Conservation (phyloP, 2,797 vertebrate species). For the Trematomus bernacchii region DNA sequence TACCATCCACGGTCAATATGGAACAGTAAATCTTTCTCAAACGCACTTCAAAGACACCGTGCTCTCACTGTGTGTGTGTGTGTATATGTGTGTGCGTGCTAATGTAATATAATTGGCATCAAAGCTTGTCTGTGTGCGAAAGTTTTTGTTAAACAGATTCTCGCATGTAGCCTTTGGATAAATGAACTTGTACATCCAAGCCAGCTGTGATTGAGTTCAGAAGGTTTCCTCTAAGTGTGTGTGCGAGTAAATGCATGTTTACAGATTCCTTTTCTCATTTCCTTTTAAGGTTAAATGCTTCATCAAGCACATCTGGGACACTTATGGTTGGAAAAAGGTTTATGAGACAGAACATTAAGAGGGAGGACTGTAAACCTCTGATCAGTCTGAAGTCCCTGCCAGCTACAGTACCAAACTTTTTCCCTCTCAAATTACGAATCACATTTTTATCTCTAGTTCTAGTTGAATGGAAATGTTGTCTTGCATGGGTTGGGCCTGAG, state of each 20-base stretch:
- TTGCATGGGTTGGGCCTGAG: too few relatives aligned
- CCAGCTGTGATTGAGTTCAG: constrained; percentile 68
- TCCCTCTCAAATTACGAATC: background rate
- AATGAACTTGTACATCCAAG: constrained; percentile 45
- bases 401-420: background rate
- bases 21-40: constrained; percentile 66
- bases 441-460: background rate
- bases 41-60: constrained; percentile 65
- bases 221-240: constrained; percentile 44
- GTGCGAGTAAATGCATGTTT: constrained; percentile 53
- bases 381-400: background rate
- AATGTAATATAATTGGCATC: constrained; percentile 57
- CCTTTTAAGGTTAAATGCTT: constrained; percentile 65
- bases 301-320: constrained; percentile 49
- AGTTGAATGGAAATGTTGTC: too few relatives aligned
- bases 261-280: constrained; percentile 34
- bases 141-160: constrained; percentile 53
- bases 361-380: background rate
- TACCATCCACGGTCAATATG: constrained; percentile 59
- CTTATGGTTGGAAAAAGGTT: constrained; percentile 19
- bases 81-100: constrained; percentile 17
- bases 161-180: constrained; percentile 40
- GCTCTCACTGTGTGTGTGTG: constrained; percentile 23
- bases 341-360: background rate
- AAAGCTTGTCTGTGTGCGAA: constrained; percentile 47